Conservation (phyloP, 92 coral and sea anemone genomes). For the Pocillopora grandis region DNA sequence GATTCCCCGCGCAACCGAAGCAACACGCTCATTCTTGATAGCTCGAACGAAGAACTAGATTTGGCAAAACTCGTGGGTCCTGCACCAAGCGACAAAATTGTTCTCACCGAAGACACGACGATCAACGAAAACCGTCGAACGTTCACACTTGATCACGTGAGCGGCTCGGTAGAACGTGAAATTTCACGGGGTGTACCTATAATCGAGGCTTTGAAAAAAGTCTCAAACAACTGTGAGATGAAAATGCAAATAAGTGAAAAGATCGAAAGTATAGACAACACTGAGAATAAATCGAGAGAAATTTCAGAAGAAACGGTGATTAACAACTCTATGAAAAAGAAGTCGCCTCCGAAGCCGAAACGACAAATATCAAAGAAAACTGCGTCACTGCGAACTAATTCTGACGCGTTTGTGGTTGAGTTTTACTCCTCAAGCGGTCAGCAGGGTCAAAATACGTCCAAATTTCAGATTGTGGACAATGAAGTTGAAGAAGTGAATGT, state of each 20-base stretch:
- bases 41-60: slow-evolving; percentile 39
- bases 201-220: slow-evolving; percentile 63
- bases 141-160: slow-evolving; percentile 72
- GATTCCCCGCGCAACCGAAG: slow-evolving; percentile 29
- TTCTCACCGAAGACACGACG: slow-evolving; percentile 3
- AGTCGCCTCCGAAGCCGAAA: slow-evolving; percentile 45
- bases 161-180: slow-evolving; percentile 65
- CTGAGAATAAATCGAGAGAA: background rate
- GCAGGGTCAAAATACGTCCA: slow-evolving; percentile 24
- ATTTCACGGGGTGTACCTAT: slow-evolving; percentile 71
- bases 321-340: background rate
- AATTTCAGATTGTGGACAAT: slow-evolving; percentile 32
- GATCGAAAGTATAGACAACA: background rate
- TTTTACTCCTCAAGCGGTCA: slow-evolving; percentile 47
- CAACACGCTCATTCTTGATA: slow-evolving; percentile 10
- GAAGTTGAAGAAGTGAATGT: slow-evolving; percentile 29
- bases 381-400: slow-evolving; percentile 29
- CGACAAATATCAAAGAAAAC: slow-evolving; percentile 53
- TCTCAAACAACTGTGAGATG: slow-evolving; percentile 2
- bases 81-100: background rate
- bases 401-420: slow-evolving; percentile 75
- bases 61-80: background rate
- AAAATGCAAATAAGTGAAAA: background rate
- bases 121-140: slow-evolving; percentile 61
- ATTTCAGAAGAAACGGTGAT: background rate